Percentiles rank a stretch among this genome's conserved stretches.
Evolutionary conservation across 2,113 vertebrate species (phyloP).

Genomic region (Pluvialis apricaria): DNA sequence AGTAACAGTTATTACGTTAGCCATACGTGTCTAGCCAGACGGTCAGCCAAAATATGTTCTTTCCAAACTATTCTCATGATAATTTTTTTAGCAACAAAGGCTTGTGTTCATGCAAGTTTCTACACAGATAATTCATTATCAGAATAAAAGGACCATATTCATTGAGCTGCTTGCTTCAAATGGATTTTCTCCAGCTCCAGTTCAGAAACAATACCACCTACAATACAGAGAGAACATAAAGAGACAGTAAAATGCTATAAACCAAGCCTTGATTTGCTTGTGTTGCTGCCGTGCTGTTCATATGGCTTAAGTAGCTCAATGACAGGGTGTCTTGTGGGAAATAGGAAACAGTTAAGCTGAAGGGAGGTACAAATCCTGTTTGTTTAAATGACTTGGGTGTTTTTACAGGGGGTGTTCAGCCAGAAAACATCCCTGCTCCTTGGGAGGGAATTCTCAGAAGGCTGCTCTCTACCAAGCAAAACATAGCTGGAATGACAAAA

Average conservation of each 20-base stretch:
- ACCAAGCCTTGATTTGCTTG: constrained; percentile 8
- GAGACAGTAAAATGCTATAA: not conserved
- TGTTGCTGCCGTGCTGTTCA: not conserved
- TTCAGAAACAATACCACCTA: constrained; percentile 27
- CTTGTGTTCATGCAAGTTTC: not conserved
- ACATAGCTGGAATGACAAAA: not conserved
- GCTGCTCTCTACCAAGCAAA: not conserved
- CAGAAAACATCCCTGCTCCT: not conserved
- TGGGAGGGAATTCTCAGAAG: not conserved
- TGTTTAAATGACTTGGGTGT: not conserved
- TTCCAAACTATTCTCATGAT: not conserved
- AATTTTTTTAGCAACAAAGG: not conserved
- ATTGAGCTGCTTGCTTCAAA: constrained; percentile 12
- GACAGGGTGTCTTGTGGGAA: constrained; percentile 10
- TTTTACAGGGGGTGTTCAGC: not conserved
- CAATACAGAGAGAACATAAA: not conserved
- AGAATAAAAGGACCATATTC: not conserved
- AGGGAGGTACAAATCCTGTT: constrained; percentile 28
- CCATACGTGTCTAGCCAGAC: not conserved
- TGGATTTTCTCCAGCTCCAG: not conserved
- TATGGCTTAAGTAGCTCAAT: not conserved
- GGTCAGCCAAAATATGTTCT: not conserved
- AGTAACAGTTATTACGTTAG: not conserved
- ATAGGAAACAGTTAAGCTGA: constrained; percentile 4
- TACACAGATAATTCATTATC: constrained; percentile 2